Evolutionary conservation across 2,888 invertebrate genomes (phyloP).

Genomic region (Malthinus seriepunctatus): DNA sequence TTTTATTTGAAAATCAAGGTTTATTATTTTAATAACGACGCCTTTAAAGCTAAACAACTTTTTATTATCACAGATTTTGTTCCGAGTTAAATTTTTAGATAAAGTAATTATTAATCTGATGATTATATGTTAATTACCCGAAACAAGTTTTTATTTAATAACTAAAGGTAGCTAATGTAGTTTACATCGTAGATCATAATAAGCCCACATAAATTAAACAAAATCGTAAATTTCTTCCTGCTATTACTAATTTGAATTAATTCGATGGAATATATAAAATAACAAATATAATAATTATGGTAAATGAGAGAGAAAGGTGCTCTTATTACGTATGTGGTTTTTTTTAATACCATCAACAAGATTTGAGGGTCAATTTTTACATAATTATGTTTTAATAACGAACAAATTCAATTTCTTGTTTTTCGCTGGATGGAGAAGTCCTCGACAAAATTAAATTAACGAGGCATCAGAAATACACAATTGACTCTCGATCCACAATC

Average conservation of each 20-base stretch:
- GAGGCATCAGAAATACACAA: too few species aligned
- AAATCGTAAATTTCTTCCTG: conserved; percentile 1
- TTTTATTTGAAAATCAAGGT: conserved; percentile 5
- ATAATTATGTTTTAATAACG: too few species aligned
- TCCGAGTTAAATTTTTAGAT: not conserved
- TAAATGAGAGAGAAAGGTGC: too few species aligned
- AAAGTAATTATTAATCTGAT: not conserved
- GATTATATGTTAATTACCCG: conserved; percentile 2
- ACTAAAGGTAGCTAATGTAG: conserved; percentile 2
- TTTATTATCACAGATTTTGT: not conserved
- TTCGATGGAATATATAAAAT: not conserved
- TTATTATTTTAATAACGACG: conserved; percentile 6
- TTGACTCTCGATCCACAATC: too few species aligned
- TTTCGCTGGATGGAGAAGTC: too few species aligned
- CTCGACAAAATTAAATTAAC: too few species aligned
- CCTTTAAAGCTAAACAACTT: conserved; percentile 1
- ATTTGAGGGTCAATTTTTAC: too few species aligned
- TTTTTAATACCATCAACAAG: too few species aligned
- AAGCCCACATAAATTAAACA: not conserved
- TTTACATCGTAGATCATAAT: not conserved
- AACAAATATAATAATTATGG: too few species aligned
- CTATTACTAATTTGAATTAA: not conserved
- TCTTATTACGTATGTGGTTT: too few species aligned
- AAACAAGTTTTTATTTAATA: conserved; percentile 1
- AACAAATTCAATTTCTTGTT: too few species aligned